Evolutionary conservation across 2,797 vertebrate species (phyloP), one percentile per base, ranked within the genome.

Genomic region (Labroides dimidiatus): DNA sequence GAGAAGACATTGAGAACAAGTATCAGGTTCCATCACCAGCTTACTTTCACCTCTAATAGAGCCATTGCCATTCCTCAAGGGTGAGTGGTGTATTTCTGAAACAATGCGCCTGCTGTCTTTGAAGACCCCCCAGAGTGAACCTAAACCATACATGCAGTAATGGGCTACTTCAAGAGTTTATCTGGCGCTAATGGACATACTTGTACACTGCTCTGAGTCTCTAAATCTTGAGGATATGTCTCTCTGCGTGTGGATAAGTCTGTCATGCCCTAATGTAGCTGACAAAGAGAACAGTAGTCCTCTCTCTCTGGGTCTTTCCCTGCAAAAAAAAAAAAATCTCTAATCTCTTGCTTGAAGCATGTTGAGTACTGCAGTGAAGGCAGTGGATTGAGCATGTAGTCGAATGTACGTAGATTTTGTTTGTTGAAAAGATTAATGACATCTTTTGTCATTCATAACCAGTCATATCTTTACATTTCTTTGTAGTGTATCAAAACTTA

Each of bases 11-110:
- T 81, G 72, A 81, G 63, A 65, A 69, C 39, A 44, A 14, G 73
- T 82, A 89, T 93, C 85, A 62, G 64, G 81, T 92, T 94, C 69
- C 77, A 55, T 76, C 52, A 51, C 60, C 43, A 61, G 84, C 82
- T 91, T 87, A 84, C 88, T 91, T 92, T 91, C 80, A 85, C 85
- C 83, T 75, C 79, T 90, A 89, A 90, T 84, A 89, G 87, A 82
- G 84, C 69, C 79, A 75, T 88, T 69, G 81, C 84, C 81, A 79
- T 88, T 89, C 79, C 87, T 54, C 56, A 4, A 64, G 42, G 77
- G 58, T 78, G 73, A 77, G 70, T 30, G 21, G 71, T 82, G 70
- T 47, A 45, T 83, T 85, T 71, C 75, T 7, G 20, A 89, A 85
- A 93, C 92, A 93, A 93, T 91, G 88, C 81, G 37, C 67, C 76